Conservation (phyloP, 2,113 vertebrate species). For the Hoplias malabaricus region DNA sequence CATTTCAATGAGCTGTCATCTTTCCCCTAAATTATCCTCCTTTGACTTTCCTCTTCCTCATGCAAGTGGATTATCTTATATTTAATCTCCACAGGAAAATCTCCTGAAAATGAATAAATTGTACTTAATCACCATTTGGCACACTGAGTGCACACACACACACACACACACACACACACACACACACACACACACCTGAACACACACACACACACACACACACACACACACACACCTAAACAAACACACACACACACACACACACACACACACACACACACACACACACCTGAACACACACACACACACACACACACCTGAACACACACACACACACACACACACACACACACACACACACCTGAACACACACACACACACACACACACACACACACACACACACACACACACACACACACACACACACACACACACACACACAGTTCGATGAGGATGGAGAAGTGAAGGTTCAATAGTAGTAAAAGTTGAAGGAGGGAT, state of each 20-base stretch:
- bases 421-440: conserved; percentile 8
- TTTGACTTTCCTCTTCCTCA: too few relatives aligned
- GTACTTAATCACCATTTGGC: too few relatives aligned
- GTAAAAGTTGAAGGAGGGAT: not conserved
- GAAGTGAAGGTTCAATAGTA: not conserved
- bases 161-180: not conserved
- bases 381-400: not conserved
- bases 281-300: not conserved
- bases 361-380: conserved; percentile 5
- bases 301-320: not conserved
- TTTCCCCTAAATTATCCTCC: too few relatives aligned
- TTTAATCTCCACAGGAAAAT: too few relatives aligned
- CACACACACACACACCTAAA: too few relatives aligned
- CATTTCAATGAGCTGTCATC: too few relatives aligned
- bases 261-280: not conserved
- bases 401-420: not conserved
- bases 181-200: not conserved
- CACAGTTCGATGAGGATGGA: not conserved
- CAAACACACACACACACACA: conserved; percentile 15
- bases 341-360: conserved; percentile 13
- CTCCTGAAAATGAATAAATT: too few relatives aligned
- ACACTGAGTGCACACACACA: conserved; percentile 46
- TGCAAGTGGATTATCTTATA: too few relatives aligned
- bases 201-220: not conserved
- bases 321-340: not conserved